Conservation (phyloP, 2,113 vertebrate genomes). For the Lathamus discolor region DNA sequence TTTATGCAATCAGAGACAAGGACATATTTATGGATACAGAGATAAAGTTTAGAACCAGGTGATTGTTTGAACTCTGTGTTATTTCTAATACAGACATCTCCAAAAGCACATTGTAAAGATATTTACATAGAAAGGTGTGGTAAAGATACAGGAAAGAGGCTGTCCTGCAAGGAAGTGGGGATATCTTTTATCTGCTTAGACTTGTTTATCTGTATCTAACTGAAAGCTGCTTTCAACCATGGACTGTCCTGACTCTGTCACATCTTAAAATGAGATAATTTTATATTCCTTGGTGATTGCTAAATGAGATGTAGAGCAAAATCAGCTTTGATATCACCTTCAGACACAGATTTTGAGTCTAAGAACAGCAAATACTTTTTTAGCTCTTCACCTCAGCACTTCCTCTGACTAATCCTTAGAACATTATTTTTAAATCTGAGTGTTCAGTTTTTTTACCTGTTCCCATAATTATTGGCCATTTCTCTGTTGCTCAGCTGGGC, state of each 20-base stretch:
- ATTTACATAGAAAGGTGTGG: background rate
- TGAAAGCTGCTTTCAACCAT: background rate
- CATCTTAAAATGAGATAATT: constrained; percentile 7
- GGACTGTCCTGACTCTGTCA: background rate
- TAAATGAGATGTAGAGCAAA: background rate
- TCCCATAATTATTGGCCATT: background rate
- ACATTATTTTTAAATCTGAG: background rate
- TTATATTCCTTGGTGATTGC: background rate
- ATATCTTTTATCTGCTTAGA: background rate
- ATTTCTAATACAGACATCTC: background rate
- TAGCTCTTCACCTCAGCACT: background rate
- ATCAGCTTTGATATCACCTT: constrained; percentile 9
- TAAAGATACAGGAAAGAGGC: background rate
- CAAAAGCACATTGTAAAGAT: background rate
- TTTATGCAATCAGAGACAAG: background rate
- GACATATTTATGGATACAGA: background rate
- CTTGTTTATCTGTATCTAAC: background rate
- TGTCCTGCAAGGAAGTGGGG: background rate
- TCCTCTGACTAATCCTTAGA: constrained; percentile 4
- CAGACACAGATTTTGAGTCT: background rate
- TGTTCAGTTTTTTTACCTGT: background rate
- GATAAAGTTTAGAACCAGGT: background rate
- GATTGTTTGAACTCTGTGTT: background rate
- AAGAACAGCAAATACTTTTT: background rate
- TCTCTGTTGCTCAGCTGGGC: background rate